Base-by-base conservation (phyloP, 1,140 invertebrate species). In the Pygmarrhopalites habei region DNA sequence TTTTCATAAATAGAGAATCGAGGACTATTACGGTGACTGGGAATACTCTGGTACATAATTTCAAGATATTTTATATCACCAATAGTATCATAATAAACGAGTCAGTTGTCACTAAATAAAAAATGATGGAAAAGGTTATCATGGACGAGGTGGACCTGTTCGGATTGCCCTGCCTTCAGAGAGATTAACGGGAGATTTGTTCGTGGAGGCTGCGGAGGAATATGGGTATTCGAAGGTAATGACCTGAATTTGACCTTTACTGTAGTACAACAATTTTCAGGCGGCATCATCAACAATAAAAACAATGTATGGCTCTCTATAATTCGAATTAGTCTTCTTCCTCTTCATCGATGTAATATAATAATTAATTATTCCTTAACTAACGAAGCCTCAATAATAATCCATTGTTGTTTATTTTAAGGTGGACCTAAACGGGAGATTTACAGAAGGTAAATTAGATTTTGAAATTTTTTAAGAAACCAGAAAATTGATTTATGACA, bases 211-310 rank as follows among this genome's bases (percentile, higher is more conserved):
- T 0, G 92, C 90, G 0, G 78, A 82, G 7, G 87, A 95, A 75
- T 79, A 92, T 26, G 92, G 92, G 12, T 95, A 94, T 72, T 83
- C 86, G 63, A 89, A 85, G 71, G 82, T 87, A n/a, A n/a, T 47
- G 90, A 93, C 72, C 88, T 93, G 15, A 93, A 91, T 78, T 87
- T 90, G 7, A 47, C 21, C 0, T 62, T 52, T 35, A 29, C 30
- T 32, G 56, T 62, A 66, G 64, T 59, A 51, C 2, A 25, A 17
- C 32, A 32, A 19, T 58, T 58, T 39, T 12, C n/a, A 14, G 30
- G 3, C 39, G 3, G 14, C 52, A 28, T 14, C 14, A 15, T 7
- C 47, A n/a, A n/a, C n/a, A n/a, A n/a, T 49, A 12, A 51, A 51
- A 12, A 23, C 47, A 51, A 41, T n/a, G 12, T 51, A 10, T 51